Percentiles rank a stretch among this genome's conserved stretches.
Conservation (phyloP, 1,140 invertebrate species). For the Propsilocerus akamusi region DNA sequence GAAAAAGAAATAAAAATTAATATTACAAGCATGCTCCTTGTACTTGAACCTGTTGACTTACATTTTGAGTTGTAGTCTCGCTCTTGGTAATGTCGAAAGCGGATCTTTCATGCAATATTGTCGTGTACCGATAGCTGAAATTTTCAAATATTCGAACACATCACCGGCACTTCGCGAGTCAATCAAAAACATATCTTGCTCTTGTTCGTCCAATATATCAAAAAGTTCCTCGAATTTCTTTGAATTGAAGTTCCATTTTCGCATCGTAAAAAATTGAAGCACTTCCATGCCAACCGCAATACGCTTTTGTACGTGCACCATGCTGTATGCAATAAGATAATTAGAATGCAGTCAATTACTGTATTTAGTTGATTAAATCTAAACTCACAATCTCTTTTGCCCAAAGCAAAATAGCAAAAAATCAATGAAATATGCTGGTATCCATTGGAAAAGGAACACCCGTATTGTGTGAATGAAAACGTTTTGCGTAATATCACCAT, state of each 20-base stretch:
- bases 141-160: constrained; percentile 40
- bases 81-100: constrained; percentile 49
- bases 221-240: constrained; percentile 43
- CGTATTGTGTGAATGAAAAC: constrained; percentile 53
- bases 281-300: constrained; percentile 53
- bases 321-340: constrained; percentile 33
- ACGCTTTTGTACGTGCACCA: constrained; percentile 54
- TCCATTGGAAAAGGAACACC: constrained; percentile 62
- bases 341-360: not conserved
- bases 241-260: constrained; percentile 74
- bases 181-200: constrained; percentile 36
- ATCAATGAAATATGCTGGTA: constrained; percentile 77
- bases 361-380: constrained; percentile 27
- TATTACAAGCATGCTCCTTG: too few relatives aligned
- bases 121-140: constrained; percentile 46
- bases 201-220: constrained; percentile 35
- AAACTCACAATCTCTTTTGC: constrained; percentile 62
- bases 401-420: constrained; percentile 58
- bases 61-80: constrained; percentile 52
- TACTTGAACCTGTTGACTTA: constrained; percentile 25
- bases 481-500: constrained; percentile 53
- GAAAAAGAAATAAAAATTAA: too few relatives aligned
- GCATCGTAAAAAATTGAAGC: constrained; percentile 80
- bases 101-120: constrained; percentile 73
- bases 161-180: constrained; percentile 15